Evolutionary conservation across 2,888 invertebrate species (phyloP).

Genomic region (Melanophora roralis): DNA sequence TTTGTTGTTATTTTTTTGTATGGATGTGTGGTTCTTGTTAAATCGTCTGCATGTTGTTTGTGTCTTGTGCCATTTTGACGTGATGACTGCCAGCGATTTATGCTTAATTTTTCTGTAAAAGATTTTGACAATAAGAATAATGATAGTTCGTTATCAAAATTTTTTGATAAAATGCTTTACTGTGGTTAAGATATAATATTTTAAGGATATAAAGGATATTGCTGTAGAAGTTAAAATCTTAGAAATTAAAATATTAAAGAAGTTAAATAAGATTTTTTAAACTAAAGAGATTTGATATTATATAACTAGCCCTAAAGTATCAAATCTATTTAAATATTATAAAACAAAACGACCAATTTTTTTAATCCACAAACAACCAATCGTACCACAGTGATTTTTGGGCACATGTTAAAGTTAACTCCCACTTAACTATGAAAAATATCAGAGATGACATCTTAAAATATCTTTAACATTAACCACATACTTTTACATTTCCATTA

Average conservation of each 20-base stretch:
- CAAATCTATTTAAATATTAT: too few species aligned
- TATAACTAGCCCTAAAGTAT: too few species aligned
- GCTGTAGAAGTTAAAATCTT: too few species aligned
- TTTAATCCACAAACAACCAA: neutral
- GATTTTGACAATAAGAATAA: slow-evolving; percentile 20
- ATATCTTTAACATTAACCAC: neutral
- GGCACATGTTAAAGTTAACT: neutral
- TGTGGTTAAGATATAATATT: too few species aligned
- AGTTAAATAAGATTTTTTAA: too few species aligned
- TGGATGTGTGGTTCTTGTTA: neutral
- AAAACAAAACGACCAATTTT: neutral
- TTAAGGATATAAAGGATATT: too few species aligned
- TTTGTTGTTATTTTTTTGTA: neutral
- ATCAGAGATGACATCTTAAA: slow-evolving; percentile 8
- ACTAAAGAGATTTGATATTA: too few species aligned
- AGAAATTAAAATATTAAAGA: too few species aligned
- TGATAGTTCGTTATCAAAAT: neutral
- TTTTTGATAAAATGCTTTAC: neutral
- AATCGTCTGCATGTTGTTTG: neutral
- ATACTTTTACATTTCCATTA: neutral
- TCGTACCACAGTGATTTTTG: neutral
- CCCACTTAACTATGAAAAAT: neutral
- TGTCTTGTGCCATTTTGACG: slow-evolving; percentile 36
- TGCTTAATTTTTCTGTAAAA: slow-evolving; percentile 24
- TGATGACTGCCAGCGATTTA: slow-evolving; percentile 57